phyloP scores from a whole-genome alignment of 1,140 invertebrate species.

The Tenebrio molitor region DNA sequence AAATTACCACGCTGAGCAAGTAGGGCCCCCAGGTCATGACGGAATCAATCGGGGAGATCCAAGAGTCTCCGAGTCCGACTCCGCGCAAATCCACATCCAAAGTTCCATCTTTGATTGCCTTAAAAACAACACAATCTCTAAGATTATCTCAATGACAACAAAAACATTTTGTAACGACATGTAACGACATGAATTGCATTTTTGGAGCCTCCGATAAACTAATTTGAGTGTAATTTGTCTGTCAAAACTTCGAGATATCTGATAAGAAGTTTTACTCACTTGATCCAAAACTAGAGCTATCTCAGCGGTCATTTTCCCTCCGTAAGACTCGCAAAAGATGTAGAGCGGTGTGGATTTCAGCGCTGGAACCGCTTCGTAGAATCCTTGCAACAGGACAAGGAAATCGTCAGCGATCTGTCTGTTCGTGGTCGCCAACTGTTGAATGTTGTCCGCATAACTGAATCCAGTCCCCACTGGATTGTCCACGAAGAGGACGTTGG shows the following conservation, averaged over 20 bases:
- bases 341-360: slow-evolving; percentile 82
- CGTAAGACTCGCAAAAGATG: slow-evolving; percentile 89
- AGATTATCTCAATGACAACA: no score
- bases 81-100: slow-evolving; percentile 82
- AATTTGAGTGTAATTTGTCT: no score
- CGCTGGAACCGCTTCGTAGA: slow-evolving; percentile 74
- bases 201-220: no score
- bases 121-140: slow-evolving; percentile 37
- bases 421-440: slow-evolving; percentile 74
- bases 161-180: no score
- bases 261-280: slow-evolving; percentile 65
- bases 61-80: slow-evolving; percentile 86
- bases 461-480: slow-evolving; percentile 92
- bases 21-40: slow-evolving; percentile 85
- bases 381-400: slow-evolving; percentile 76
- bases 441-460: slow-evolving; percentile 84
- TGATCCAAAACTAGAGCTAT: slow-evolving; percentile 76
- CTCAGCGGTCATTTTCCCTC: slow-evolving; percentile 90
- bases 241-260: no score
- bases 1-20: slow-evolving; percentile 77
- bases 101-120: slow-evolving; percentile 75
- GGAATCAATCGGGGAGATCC: slow-evolving; percentile 88
- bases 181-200: no score
- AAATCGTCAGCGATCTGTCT: slow-evolving; percentile 85
- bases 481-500: slow-evolving; percentile 89